These are phyloP conservation scores for Malurus elegans DNA, from an alignment of 2,113 vertebrate genomes.

Conservation along the genomic window DNA sequence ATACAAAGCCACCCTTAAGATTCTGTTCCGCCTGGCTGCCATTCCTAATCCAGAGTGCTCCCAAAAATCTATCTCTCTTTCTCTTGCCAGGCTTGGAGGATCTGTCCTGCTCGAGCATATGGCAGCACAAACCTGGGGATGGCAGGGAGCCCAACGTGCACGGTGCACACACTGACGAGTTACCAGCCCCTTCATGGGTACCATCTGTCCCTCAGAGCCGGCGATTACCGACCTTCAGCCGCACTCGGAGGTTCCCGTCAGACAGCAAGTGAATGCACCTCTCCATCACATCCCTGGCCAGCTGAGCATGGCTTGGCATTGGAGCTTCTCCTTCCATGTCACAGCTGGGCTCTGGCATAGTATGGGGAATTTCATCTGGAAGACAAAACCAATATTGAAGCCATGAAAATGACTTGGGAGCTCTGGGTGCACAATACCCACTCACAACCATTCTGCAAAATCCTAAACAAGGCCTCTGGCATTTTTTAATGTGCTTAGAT, in stretches of 20 bases:
- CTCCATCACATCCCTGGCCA: conserved; percentile 86
- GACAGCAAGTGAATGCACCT: conserved; percentile 88
- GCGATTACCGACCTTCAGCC: conserved; percentile 82
- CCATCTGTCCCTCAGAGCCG: neutral
- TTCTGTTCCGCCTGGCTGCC: neutral
- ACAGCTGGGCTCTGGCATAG: neutral
- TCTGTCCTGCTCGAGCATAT: neutral
- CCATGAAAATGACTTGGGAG: neutral
- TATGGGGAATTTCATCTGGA: conserved; percentile 53
- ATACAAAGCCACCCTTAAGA: neutral
- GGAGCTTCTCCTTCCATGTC: conserved; percentile 65
- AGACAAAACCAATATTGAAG: neutral
- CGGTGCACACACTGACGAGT: fast-evolving
- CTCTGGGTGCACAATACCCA: neutral
- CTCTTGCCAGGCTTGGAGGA: neutral
- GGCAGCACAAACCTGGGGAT: neutral
- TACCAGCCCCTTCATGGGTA: neutral
- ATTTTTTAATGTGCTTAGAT: neutral
- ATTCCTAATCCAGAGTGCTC: neutral
- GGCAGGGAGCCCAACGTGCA: neutral
- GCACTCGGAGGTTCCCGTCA: conserved; percentile 75
- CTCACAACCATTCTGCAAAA: neutral
- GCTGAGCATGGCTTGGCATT: conserved; percentile 77
- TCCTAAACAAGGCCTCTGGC: neutral
- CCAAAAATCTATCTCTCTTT: neutral